Evolutionary conservation across 2,113 vertebrate species (phyloP).

Genomic region (Urocitellus parryii): DNA sequence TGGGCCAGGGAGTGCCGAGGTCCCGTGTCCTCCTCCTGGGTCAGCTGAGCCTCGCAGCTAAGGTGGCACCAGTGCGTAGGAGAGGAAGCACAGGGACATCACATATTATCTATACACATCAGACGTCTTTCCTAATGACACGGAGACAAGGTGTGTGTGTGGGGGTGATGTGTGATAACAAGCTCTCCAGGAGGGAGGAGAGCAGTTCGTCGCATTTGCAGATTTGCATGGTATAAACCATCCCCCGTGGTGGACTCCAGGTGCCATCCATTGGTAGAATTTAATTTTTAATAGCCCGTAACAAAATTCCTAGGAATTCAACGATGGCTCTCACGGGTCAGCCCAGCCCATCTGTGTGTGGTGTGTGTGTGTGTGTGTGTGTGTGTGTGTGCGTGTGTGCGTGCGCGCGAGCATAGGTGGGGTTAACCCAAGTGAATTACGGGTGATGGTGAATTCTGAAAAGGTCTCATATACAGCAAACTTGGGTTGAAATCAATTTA

Average conservation of each 20-base stretch:
- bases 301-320: not conserved
- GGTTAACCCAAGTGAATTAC: too few relatives aligned
- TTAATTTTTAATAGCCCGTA: not conserved
- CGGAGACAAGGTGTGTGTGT: rapidly evolving
- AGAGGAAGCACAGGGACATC: not conserved
- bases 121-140: not conserved
- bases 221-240: not conserved
- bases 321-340: rapidly evolving
- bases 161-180: not conserved
- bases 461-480: not conserved
- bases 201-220: not conserved
- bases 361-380: not conserved
- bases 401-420: rapidly evolving
- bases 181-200: not conserved
- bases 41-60: not conserved
- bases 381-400: rapidly evolving
- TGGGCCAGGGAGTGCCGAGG: too few relatives aligned
- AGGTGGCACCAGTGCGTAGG: not conserved
- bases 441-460: not conserved
- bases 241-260: rapidly evolving
- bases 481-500: not conserved
- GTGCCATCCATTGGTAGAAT: too few relatives aligned
- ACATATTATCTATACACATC: not conserved
- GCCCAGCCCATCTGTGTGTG: rapidly evolving
- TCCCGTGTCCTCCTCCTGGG: rapidly evolving